Conservation (phyloP, 2,113 vertebrate species). For the Eulemur rufifrons region DNA sequence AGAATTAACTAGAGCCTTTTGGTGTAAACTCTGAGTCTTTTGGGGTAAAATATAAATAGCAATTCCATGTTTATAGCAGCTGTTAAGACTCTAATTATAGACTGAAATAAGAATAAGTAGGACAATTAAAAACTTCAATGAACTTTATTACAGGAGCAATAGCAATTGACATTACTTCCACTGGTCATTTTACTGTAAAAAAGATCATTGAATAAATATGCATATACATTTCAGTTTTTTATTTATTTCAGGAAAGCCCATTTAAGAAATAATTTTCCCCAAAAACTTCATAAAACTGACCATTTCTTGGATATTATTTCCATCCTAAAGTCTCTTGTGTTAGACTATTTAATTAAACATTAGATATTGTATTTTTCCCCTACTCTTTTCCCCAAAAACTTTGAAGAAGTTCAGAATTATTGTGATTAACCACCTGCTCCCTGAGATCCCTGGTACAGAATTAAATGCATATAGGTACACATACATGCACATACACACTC, state of each 20-base stretch:
- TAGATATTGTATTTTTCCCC: background rate
- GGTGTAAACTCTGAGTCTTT: background rate
- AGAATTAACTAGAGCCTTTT: background rate
- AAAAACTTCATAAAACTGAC: background rate
- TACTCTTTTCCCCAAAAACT: background rate
- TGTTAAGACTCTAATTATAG: background rate
- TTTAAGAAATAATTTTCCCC: background rate
- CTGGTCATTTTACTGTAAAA: background rate
- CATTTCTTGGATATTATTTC: background rate
- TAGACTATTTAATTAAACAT: background rate
- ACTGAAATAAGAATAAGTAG: background rate
- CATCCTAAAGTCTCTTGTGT: background rate
- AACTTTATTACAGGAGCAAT: background rate
- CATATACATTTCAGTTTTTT: background rate
- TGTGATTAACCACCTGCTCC: background rate
- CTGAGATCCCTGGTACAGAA: background rate
- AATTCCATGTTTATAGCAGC: background rate
- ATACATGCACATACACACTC: background rate
- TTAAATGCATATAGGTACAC: background rate
- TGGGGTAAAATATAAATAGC: background rate
- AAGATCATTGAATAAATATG: background rate
- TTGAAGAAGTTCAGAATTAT: background rate
- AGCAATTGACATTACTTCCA: background rate
- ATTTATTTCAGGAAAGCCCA: conserved; percentile 14
- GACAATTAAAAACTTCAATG: background rate